Conservation (phyloP, 92 coral and sea anemone genomes). For the Diadumene lineata region DNA sequence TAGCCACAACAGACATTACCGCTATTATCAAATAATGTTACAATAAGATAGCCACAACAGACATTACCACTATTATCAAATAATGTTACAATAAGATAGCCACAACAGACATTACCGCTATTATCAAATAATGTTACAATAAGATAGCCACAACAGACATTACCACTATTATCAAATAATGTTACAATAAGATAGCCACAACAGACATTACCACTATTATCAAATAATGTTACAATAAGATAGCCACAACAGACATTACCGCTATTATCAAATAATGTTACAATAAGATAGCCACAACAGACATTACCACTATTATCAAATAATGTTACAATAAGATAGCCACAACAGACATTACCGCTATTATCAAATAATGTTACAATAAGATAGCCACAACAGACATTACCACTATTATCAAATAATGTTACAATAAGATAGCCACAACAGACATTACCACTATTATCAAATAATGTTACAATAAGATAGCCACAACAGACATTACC, state of each 20-base stretch:
- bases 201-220: not conserved
- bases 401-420: not conserved
- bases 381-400: not conserved
- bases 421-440: constrained; percentile 1
- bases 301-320: not conserved
- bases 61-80: not conserved
- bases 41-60: constrained; percentile 1
- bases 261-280: not conserved
- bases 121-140: not conserved
- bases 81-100: not conserved
- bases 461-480: not conserved
- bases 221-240: not conserved
- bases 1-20: not conserved
- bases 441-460: not conserved
- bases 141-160: not conserved
- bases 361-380: not conserved
- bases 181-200: constrained; percentile 1
- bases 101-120: not conserved
- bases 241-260: not conserved
- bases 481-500: not conserved
- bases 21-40: not conserved
- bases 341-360: not conserved
- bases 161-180: not conserved
- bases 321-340: not conserved
- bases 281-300: constrained; percentile 1